Base-by-base conservation (phyloP, 2,113 vertebrate species). In the Pygathrix nemaeus region DNA sequence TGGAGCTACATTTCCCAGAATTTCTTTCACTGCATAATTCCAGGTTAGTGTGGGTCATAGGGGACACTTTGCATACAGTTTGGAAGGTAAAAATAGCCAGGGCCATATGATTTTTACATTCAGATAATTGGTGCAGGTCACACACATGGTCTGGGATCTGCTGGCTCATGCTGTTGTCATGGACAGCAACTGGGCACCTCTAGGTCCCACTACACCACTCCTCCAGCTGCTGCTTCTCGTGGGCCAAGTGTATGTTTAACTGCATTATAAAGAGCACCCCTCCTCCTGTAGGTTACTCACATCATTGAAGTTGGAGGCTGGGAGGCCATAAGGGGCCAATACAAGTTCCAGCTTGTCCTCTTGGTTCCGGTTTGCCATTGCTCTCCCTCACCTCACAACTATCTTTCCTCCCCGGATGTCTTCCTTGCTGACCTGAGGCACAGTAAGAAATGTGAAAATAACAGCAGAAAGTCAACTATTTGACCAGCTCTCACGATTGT, bases 291-390 rank as follows among this genome's bases (percentile, higher is more conserved):
- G 45, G 21, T 32, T 14, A 27, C 38, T 1, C 0, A 0, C 8
- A 13, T 79, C 25, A 25, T 6, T 25, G 23, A 43, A 23, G 4
- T 21, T 43, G 40, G 73, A 78, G 68, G 21, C 8, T 4, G 23
- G 35, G 25, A 43, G 32, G 13, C 48, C 57, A 1, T 9, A 32
- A 59, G 45, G 81, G 32, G 35, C 30, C 18, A 45, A 8, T 14
- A 2, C 1, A 0, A 18, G 3, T 57, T 55, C 68, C 27, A 17
- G 27, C 21, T 68, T 52, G 43, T 52, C 43, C 13, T 32, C 0
- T 12, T n/a, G 20, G 48, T 27, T n/a, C 59, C 21, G 20, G 11
- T 38, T 23, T 72, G 12, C 55, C 38, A 17, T 3, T 40, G 73
- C 1, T 82, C 27, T 59, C 4, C 23, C 25, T 59, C 3, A 8